These are phyloP conservation scores for Acanthochromis polyacanthus DNA, from an alignment of 2,113 vertebrate genomes.

Conservation along the genomic window DNA sequence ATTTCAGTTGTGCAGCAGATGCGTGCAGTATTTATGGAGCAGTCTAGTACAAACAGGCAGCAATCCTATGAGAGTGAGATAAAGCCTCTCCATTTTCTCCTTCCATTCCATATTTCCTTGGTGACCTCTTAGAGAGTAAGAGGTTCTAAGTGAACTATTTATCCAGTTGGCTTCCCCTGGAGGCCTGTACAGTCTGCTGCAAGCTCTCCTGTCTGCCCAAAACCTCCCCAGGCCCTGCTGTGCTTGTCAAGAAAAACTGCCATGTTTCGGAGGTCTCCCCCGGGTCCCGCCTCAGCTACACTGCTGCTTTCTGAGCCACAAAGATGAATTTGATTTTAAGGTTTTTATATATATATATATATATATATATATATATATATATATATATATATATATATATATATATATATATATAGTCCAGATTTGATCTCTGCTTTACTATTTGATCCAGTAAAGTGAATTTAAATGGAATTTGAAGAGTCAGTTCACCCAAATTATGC, in stretches of 20 bases:
- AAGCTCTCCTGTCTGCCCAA: slow-evolving; percentile 71
- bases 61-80: slow-evolving; percentile 56
- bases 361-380: too few species aligned
- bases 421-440: slow-evolving; percentile 69
- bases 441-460: not conserved
- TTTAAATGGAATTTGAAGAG: slow-evolving; percentile 6
- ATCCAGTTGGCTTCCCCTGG: slow-evolving; percentile 63
- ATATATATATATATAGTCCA: slow-evolving; percentile 56
- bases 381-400: too few species aligned
- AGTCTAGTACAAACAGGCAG: slow-evolving; percentile 62
- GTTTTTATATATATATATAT: too few species aligned
- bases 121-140: slow-evolving; percentile 79
- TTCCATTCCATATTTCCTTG: slow-evolving; percentile 67
- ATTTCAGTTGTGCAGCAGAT: slow-evolving; percentile 34
- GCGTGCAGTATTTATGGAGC: slow-evolving; percentile 66
- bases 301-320: slow-evolving; percentile 42
- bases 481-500: not conserved
- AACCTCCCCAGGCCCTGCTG: slow-evolving; percentile 65
- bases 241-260: slow-evolving; percentile 85
- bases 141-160: slow-evolving; percentile 79
- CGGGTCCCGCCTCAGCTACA: slow-evolving; percentile 52
- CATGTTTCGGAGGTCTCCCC: slow-evolving; percentile 83
- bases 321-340: slow-evolving; percentile 76
- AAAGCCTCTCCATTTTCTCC: slow-evolving; percentile 63
- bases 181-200: slow-evolving; percentile 65